A percentile compares a stretch with the other conserved stretches of the same genome.
Evolutionary conservation across 2,113 vertebrate species (phyloP).

Genomic region (Gasterosteus nipponicus): DNA sequence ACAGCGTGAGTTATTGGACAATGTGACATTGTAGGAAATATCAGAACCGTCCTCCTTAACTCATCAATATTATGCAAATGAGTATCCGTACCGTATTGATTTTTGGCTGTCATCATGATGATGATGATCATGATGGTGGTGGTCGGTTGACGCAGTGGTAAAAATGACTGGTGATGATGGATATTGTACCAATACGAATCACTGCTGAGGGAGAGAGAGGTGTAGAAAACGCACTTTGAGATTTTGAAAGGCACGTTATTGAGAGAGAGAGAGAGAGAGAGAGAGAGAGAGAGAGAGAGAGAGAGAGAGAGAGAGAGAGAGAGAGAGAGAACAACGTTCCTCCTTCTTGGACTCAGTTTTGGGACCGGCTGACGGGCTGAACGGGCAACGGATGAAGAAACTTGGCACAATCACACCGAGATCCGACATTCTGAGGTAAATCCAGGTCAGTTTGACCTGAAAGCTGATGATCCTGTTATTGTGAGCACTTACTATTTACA

Average conservation of each 20-base stretch:
- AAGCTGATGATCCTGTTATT: not conserved
- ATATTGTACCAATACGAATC: slow-evolving; percentile 49
- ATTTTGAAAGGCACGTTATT: too few species aligned
- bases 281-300: not conserved
- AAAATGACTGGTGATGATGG: slow-evolving; percentile 56
- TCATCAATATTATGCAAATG: not conserved
- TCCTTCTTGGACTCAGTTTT: slow-evolving; percentile 75
- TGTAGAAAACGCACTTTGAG: not conserved
- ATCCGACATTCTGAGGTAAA: slow-evolving; percentile 73
- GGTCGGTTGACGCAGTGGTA: slow-evolving; percentile 34
- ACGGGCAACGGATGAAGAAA: slow-evolving; percentile 55
- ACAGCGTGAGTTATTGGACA: not conserved
- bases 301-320: too few species aligned
- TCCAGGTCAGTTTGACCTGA: not conserved
- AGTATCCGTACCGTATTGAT: slow-evolving; percentile 6
- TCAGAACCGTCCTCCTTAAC: not conserved
- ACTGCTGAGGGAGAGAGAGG: slow-evolving; percentile 40
- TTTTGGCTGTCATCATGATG: slow-evolving; percentile 24
- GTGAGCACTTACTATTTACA: not conserved
- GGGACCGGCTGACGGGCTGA: slow-evolving; percentile 61
- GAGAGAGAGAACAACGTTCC: slow-evolving; percentile 60
- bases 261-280: not conserved
- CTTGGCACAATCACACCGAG: slow-evolving; percentile 54
- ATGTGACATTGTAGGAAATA: not conserved
- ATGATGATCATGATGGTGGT: slow-evolving; percentile 34